Evolutionary conservation across 2,888 invertebrate species (phyloP).

Genomic region (Meteorus colon): DNA sequence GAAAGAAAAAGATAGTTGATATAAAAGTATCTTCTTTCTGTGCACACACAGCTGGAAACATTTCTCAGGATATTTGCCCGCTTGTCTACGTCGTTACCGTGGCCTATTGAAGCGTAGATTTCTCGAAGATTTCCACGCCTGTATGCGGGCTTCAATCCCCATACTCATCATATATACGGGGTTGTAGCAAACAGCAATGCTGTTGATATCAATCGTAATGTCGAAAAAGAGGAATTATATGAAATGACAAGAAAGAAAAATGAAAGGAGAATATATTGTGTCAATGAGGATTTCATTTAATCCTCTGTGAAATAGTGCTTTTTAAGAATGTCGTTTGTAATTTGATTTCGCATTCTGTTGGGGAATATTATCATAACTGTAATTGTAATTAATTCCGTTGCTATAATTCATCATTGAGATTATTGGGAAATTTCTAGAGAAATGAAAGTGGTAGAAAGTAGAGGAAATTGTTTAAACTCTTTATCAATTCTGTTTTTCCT

Average conservation of each 20-base stretch:
- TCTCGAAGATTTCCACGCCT: slow-evolving; percentile 14
- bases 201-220: not conserved
- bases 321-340: too few species aligned
- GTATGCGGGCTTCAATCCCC: slow-evolving; percentile 32
- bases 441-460: too few species aligned
- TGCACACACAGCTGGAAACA: slow-evolving; percentile 37
- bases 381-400: too few species aligned
- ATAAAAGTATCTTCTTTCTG: slow-evolving; percentile 20
- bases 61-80: slow-evolving; percentile 38
- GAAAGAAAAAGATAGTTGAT: not conserved
- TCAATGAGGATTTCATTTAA: too few species aligned
- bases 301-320: too few species aligned
- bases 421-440: too few species aligned
- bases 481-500: too few species aligned
- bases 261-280: too few species aligned
- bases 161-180: slow-evolving; percentile 16
- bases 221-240: not conserved
- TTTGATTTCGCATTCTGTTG: too few species aligned
- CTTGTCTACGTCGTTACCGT: slow-evolving; percentile 39
- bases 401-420: too few species aligned
- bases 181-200: slow-evolving; percentile 19
- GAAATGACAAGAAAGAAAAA: not conserved
- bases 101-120: slow-evolving; percentile 32
- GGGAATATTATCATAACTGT: too few species aligned
- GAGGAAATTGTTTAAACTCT: too few species aligned